Evolutionary conservation across 2,888 invertebrate genomes (phyloP).

Genomic region (Slavum lentiscoides): DNA sequence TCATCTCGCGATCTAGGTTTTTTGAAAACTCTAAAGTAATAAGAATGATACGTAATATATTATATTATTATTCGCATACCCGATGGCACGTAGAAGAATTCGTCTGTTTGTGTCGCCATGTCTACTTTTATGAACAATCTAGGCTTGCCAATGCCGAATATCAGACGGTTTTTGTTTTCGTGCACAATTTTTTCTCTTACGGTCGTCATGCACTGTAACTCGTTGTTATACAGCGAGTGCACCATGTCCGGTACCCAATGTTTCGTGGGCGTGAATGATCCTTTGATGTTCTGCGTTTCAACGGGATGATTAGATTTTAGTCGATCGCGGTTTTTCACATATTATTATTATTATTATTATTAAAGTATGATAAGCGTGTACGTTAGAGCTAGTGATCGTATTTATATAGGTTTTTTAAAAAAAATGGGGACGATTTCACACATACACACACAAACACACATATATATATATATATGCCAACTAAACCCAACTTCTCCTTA

Average conservation of each 20-base stretch:
- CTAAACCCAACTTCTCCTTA: too few species aligned
- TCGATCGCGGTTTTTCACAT: neutral
- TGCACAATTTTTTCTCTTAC: neutral
- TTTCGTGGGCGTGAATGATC: slow-evolving; percentile 18
- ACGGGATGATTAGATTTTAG: neutral
- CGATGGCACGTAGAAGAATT: neutral
- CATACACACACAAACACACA: too few species aligned
- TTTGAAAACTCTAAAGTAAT: too few species aligned
- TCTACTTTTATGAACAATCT: slow-evolving; percentile 14
- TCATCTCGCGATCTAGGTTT: too few species aligned
- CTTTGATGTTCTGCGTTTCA: slow-evolving; percentile 4
- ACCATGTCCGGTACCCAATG: slow-evolving; percentile 34
- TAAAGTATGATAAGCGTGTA: too few species aligned
- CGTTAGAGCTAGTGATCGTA: too few species aligned
- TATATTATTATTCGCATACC: neutral
- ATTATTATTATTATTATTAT: too few species aligned
- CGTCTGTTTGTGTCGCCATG: slow-evolving; percentile 6
- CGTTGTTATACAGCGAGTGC: neutral
- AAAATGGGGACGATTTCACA: too few species aligned
- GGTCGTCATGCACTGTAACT: neutral
- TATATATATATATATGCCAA: too few species aligned
- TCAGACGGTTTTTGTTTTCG: neutral
- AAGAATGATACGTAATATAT: neutral
- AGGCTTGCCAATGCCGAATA: slow-evolving; percentile 25
- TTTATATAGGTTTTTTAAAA: too few species aligned